Percentiles rank a stretch among this genome's conserved stretches.
Evolutionary conservation across 2,797 vertebrate genomes (phyloP).

Genomic region (Chaunax sp.): DNA sequence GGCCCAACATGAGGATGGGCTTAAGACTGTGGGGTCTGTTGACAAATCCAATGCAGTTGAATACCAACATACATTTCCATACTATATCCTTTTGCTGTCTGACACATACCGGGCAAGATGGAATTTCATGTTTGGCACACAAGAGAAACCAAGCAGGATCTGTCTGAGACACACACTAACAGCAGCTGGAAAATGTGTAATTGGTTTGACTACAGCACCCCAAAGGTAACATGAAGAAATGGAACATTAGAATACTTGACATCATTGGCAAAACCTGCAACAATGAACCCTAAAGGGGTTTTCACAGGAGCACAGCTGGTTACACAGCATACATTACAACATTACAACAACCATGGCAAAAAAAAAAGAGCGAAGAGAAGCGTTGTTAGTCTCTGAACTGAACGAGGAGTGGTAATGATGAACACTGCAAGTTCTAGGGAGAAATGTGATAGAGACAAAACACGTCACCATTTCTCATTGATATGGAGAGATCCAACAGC

Average conservation of each 20-base stretch:
- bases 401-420: neutral
- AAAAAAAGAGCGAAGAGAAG: neutral
- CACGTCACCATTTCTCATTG: too few species aligned
- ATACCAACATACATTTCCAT: constrained; percentile 58
- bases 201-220: constrained; percentile 38
- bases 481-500: too few species aligned
- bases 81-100: constrained; percentile 39
- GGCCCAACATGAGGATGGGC: constrained; percentile 39
- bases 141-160: constrained; percentile 36
- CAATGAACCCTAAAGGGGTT: neutral
- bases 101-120: constrained; percentile 56
- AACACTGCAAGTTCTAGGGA: neutral
- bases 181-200: constrained; percentile 32
- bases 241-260: constrained; percentile 28
- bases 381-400: neutral
- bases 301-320: neutral
- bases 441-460: too few species aligned
- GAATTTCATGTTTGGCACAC: constrained; percentile 65
- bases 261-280: constrained; percentile 25
- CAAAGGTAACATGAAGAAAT: constrained; percentile 27
- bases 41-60: constrained; percentile 56
- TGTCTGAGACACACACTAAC: constrained; percentile 41
- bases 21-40: constrained; percentile 49
- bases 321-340: neutral
- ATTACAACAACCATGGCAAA: neutral